Base-by-base conservation (phyloP, 2,888 invertebrate genomes). In the Anthophora plumipes region DNA sequence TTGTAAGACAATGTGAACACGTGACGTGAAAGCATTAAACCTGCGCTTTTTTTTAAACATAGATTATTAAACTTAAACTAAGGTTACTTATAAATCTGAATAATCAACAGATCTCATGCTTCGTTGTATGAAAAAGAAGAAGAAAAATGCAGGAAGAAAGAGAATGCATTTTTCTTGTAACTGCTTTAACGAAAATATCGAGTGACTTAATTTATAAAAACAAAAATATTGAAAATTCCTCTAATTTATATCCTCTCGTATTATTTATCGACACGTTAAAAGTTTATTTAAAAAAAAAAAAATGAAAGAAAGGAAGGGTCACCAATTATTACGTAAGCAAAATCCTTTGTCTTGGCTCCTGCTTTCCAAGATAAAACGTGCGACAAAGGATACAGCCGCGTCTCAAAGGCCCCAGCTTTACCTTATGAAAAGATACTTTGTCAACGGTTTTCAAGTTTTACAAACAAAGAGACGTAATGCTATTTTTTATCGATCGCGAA, bases 391-490 rank as follows among this genome's bases (percentile, higher is more conserved):
- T 12, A 9, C 39, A 9, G 14, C 12, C 12, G n/a, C 31, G 39
- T 39, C 43, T 55, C 55, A 63, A 75, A 70, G 61, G 31, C 14
- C 48, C 25, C 2, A 5, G 54, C 14, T 61, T 46, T 39, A 20
- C 59, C 41, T 55, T 69, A 55, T n/a, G 69, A 46, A 63, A 69
- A 60, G 46, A 39, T 17, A 50, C 41, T 48, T 22, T 20, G 54
- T 43, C 55, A 57, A 63, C 48, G 66, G 25, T 52, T 43, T 31
- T 14, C 55, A 67, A 60, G 43, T 64, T 75, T 59, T n/a, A 41
- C 37, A 63, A 76, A 63, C 68, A 77, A 78, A 77, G 73, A 66
- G 31, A 46, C 39, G 55, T 71, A 72, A 77, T 77, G 39, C 55
- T 43, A 46, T 55, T 76, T 76, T 68, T 71, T 73, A 70, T 37